These are phyloP conservation scores for Erannis defoliaria DNA, from an alignment of 2,888 invertebrate species.

Conservation along the genomic window DNA sequence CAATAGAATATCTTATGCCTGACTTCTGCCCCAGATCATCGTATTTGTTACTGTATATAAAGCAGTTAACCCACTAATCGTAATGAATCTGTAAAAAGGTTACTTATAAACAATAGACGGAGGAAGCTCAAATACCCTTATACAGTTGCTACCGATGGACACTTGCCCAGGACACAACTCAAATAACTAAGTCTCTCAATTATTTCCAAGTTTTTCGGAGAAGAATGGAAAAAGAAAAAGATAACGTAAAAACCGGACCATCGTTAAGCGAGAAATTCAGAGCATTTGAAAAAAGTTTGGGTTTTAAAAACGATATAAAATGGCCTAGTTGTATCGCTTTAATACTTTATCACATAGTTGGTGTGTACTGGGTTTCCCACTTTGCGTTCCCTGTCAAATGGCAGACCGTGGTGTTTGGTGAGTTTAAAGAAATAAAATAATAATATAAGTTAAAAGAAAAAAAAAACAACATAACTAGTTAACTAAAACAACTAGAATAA, in stretches of 20 bases:
- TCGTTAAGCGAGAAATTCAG: constrained; percentile 66
- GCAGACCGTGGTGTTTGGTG: constrained; percentile 77
- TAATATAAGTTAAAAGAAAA: no score
- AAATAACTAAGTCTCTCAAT: constrained; percentile 32
- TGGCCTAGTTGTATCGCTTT: constrained; percentile 73
- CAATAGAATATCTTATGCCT: constrained; percentile 47
- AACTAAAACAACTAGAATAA: no score
- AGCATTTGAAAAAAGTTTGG: constrained; percentile 70
- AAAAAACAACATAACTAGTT: no score
- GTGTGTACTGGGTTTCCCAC: constrained; percentile 74
- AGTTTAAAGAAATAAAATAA: no score
- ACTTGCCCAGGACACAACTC: constrained; percentile 30
- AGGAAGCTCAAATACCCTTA: constrained; percentile 39
- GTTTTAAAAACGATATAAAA: constrained; percentile 79
- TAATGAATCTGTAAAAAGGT: constrained; percentile 28
- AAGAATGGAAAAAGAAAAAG: constrained; percentile 52
- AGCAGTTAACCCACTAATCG: constrained; percentile 35
- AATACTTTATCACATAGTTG: constrained; percentile 70
- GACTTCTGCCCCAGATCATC: constrained; percentile 33
- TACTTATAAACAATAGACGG: constrained; percentile 35
- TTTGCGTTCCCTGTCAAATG: constrained; percentile 77
- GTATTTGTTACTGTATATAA: constrained; percentile 36
- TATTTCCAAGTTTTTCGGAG: constrained; percentile 38
- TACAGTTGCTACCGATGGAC: no score
- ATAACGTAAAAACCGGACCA: constrained; percentile 48